These are phyloP conservation scores for Cabera pusaria DNA, from an alignment of 2,888 invertebrate genomes.

Conservation along the genomic window DNA sequence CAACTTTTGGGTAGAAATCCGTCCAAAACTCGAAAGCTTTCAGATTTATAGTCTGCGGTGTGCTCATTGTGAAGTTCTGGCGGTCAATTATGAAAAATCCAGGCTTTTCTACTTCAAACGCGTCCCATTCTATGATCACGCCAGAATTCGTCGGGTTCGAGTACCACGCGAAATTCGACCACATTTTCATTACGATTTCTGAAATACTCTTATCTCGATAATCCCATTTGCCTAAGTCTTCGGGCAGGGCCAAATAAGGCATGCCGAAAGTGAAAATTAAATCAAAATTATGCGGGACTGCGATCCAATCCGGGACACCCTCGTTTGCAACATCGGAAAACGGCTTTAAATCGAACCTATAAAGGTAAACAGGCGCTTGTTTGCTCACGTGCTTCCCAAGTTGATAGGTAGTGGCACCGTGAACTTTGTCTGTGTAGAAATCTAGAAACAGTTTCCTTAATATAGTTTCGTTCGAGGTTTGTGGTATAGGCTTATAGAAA, in stretches of 20 bases:
- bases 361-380: conserved; percentile 85
- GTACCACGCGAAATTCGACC: conserved; percentile 90
- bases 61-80: conserved; percentile 89
- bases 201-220: conserved; percentile 89
- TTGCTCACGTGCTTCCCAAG: conserved; percentile 86
- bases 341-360: conserved; percentile 90
- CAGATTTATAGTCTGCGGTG: conserved; percentile 86
- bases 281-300: conserved; percentile 92
- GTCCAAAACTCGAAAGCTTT: conserved; percentile 93
- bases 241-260: conserved; percentile 86
- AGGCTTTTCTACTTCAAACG: conserved; percentile 86
- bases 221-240: conserved; percentile 87
- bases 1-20: conserved; percentile 90
- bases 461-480: conserved; percentile 83
- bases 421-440: conserved; percentile 89
- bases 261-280: conserved; percentile 92
- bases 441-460: conserved; percentile 87
- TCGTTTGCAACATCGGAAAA: conserved; percentile 85
- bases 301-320: conserved; percentile 89
- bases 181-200: conserved; percentile 91
- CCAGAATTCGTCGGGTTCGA: conserved; percentile 88
- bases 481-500: conserved; percentile 88
- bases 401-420: conserved; percentile 87
- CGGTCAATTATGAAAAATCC: conserved; percentile 89
- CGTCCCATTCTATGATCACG: conserved; percentile 90